Conservation (phyloP, 2,888 invertebrate species). For the Campopleginae sp. region DNA sequence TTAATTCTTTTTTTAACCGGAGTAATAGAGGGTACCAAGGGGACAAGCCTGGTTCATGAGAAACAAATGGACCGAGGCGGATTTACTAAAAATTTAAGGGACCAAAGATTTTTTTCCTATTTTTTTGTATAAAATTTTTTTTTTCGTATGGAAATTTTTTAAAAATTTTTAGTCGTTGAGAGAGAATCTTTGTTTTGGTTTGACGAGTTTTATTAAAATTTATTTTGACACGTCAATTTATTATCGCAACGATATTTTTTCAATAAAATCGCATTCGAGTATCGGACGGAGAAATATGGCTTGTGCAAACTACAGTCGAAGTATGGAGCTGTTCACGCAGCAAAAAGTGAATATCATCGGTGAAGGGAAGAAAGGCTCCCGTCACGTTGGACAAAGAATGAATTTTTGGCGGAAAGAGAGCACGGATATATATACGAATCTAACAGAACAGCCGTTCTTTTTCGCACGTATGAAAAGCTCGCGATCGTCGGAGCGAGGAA, state of each 20-base stretch:
- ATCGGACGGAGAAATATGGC: background rate
- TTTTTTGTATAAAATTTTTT: too few relatives aligned
- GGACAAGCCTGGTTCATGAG: too few relatives aligned
- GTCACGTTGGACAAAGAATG: slow-evolving; percentile 57
- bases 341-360: slow-evolving; percentile 24
- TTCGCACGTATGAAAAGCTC: slow-evolving; percentile 69
- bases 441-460: slow-evolving; percentile 66
- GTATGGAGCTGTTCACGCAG: slow-evolving; percentile 20
- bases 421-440: slow-evolving; percentile 25
- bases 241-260: background rate
- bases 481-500: slow-evolving; percentile 41
- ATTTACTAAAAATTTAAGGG: too few relatives aligned
- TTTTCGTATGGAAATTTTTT: too few relatives aligned
- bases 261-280: background rate
- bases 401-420: slow-evolving; percentile 59
- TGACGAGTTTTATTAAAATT: background rate
- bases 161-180: too few relatives aligned
- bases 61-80: too few relatives aligned
- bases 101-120: too few relatives aligned
- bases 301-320: slow-evolving; percentile 9
- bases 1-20: too few relatives aligned
- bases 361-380: slow-evolving; percentile 50
- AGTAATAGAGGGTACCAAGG: too few relatives aligned
- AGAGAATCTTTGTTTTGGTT: background rate
- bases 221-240: background rate